phyloP scores from a whole-genome alignment of 2,113 vertebrate species.

The Glareola pratincola region DNA sequence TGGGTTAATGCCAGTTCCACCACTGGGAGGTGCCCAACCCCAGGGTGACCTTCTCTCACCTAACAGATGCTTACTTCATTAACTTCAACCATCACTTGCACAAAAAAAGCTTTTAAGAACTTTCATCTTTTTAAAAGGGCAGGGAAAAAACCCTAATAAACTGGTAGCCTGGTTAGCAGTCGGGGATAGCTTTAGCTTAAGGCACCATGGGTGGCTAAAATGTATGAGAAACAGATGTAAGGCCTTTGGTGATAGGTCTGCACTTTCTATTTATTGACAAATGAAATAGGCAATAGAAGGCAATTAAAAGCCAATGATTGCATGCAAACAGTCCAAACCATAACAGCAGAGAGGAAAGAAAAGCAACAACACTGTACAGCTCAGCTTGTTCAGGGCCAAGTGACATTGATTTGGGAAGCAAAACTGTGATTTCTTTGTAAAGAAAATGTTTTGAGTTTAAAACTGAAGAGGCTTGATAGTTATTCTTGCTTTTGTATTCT shows the following conservation, averaged over 20 bases:
- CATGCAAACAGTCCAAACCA: slow-evolving; percentile 55
- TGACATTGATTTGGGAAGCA: not conserved
- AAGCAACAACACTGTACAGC: not conserved
- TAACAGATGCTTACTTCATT: slow-evolving; percentile 66
- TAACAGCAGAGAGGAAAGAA: slow-evolving; percentile 47
- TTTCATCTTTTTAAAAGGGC: slow-evolving; percentile 82
- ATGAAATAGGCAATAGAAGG: slow-evolving; percentile 72
- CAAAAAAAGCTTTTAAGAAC: slow-evolving; percentile 75
- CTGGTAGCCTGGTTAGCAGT: slow-evolving; percentile 72
- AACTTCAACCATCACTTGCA: slow-evolving; percentile 63
- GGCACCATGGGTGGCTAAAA: slow-evolving; percentile 78
- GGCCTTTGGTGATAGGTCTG: slow-evolving; percentile 61
- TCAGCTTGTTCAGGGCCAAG: slow-evolving; percentile 10
- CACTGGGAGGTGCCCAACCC: slow-evolving; percentile 57
- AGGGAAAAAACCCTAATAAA: slow-evolving; percentile 71
- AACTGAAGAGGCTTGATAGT: not conserved
- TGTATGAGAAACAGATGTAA: slow-evolving; percentile 83
- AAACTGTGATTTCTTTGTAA: slow-evolving; percentile 29
- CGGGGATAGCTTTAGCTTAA: slow-evolving; percentile 60
- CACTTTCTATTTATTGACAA: slow-evolving; percentile 74
- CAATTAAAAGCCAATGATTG: slow-evolving; percentile 71
- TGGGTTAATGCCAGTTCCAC: slow-evolving; percentile 50
- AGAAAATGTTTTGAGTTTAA: slow-evolving; percentile 39
- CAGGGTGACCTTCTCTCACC: slow-evolving; percentile 61
- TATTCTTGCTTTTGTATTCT: slow-evolving; percentile 12